Conservation (phyloP, 2,888 invertebrate genomes). For the Rhingia rostrata region DNA sequence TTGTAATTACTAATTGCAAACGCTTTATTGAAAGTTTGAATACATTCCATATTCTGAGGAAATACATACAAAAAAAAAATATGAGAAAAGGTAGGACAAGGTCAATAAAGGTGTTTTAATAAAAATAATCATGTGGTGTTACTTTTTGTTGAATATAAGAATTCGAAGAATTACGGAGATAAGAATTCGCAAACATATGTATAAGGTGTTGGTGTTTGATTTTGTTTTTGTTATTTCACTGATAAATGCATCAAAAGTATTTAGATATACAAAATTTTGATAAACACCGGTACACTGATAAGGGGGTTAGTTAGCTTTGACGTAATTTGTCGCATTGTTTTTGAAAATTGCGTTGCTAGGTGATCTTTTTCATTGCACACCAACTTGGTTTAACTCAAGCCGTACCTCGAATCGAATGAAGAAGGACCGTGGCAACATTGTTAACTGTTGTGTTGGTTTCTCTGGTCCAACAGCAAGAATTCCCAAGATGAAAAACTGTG, state of each 20-base stretch:
- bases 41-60: slow-evolving; percentile 60
- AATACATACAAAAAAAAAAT: slow-evolving; percentile 19
- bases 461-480: too few relatives aligned
- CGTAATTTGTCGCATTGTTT: background rate
- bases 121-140: background rate
- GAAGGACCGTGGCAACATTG: too few relatives aligned
- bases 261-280: background rate
- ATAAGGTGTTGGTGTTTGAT: background rate
- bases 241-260: background rate
- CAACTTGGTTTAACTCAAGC: too few relatives aligned
- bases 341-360: too few relatives aligned
- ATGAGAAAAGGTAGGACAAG: slow-evolving; percentile 17
- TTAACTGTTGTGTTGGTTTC: too few relatives aligned
- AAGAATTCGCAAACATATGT: background rate
- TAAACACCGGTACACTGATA: background rate
- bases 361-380: too few relatives aligned
- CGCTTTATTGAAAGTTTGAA: slow-evolving; percentile 19
- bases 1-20: slow-evolving; percentile 35
- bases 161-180: too few relatives aligned
- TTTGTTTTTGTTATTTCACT: background rate
- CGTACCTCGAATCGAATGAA: too few relatives aligned
- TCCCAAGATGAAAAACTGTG: too few relatives aligned
- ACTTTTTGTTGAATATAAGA: background rate
- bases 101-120: slow-evolving; percentile 15
- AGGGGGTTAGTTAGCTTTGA: background rate